Percentiles rank a stretch among this genome's conserved stretches.
Evolutionary conservation across 1,140 invertebrate species (phyloP).

Genomic region (Trichoplusia ni): DNA sequence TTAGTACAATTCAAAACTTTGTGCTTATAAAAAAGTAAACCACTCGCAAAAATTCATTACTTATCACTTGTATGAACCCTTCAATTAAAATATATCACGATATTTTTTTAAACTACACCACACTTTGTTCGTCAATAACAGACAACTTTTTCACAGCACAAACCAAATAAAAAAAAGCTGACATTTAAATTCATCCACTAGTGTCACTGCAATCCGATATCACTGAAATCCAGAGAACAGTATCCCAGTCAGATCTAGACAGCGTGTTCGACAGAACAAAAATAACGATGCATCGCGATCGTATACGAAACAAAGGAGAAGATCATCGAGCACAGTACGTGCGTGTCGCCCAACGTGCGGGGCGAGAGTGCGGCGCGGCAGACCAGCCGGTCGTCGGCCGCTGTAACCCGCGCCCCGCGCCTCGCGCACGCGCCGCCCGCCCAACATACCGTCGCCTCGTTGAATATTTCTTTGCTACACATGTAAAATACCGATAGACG

Average conservation of each 20-base stretch:
- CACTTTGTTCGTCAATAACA: slow-evolving; percentile 2
- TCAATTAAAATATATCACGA: neutral
- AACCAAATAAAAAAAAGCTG: slow-evolving; percentile 29
- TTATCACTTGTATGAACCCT: neutral
- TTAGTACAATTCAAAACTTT: slow-evolving; percentile 30
- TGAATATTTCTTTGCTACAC: slow-evolving; percentile 67
- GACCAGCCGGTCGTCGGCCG: slow-evolving; percentile 64
- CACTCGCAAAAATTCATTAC: slow-evolving; percentile 29
- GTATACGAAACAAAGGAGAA: slow-evolving; percentile 53
- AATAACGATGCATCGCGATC: slow-evolving; percentile 64
- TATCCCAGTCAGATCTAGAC: slow-evolving; percentile 43
- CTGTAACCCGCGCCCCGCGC: slow-evolving; percentile 52
- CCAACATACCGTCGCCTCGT: slow-evolving; percentile 65
- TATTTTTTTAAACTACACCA: neutral
- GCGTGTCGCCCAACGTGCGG: slow-evolving; percentile 49
- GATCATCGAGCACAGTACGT: slow-evolving; percentile 37
- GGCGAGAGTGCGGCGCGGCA: slow-evolving; percentile 59
- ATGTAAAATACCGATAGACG: slow-evolving; percentile 66
- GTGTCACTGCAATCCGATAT: slow-evolving; percentile 74
- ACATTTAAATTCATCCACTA: slow-evolving; percentile 42
- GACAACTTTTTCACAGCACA: slow-evolving; percentile 38
- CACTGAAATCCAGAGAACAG: slow-evolving; percentile 73
- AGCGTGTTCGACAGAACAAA: slow-evolving; percentile 53
- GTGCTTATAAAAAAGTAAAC: slow-evolving; percentile 20
- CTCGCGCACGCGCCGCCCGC: slow-evolving; percentile 76